phyloP scores from a whole-genome alignment of 2,797 vertebrate species.

The Alcedo atthis region DNA sequence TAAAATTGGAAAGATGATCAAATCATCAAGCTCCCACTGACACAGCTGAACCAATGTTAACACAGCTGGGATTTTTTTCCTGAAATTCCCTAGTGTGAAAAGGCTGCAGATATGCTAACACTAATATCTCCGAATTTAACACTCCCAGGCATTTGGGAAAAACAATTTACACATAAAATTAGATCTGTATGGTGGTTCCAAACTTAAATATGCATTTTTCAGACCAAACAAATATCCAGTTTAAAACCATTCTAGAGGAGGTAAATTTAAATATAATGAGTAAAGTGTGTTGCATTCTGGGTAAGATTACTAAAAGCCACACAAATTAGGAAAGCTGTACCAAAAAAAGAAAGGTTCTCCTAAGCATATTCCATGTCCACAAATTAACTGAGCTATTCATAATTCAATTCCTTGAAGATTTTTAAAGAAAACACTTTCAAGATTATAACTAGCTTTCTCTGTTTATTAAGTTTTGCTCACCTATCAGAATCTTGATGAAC shows the following conservation, averaged over 20 bases:
- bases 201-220: background rate
- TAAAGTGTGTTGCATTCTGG: background rate
- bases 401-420: background rate
- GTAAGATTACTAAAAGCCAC: background rate
- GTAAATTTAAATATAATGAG: slow-evolving; percentile 26
- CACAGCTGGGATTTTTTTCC: slow-evolving; percentile 18
- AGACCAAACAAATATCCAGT: background rate
- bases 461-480: background rate
- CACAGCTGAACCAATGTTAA: slow-evolving; percentile 8
- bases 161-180: background rate
- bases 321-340: background rate
- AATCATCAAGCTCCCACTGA: background rate
- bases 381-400: background rate
- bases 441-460: background rate
- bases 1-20: background rate
- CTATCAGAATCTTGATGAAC: background rate
- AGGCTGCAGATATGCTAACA: background rate
- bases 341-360: background rate
- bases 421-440: background rate
- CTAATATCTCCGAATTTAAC: slow-evolving; percentile 19
- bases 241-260: background rate
- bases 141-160: background rate
- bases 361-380: background rate
- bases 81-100: background rate
- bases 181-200: background rate